Evolutionary conservation across 2,113 vertebrate species (phyloP).

Genomic region (Cinclus mexicanus): DNA sequence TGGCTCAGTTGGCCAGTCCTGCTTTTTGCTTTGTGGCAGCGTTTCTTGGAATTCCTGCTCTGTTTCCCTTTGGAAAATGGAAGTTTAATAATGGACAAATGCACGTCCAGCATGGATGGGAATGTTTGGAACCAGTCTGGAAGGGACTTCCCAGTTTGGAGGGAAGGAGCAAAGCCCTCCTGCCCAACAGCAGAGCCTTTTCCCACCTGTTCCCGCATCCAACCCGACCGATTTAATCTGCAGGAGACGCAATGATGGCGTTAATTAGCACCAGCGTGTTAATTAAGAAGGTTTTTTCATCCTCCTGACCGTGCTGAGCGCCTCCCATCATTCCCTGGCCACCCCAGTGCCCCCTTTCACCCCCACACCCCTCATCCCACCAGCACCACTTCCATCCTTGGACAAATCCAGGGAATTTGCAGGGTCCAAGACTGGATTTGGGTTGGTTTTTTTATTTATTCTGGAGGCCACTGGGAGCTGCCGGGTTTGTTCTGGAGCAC

Average conservation of each 20-base stretch:
- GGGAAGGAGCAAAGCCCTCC: not conserved
- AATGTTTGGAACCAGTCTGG: accelerated
- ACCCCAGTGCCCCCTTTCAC: not conserved
- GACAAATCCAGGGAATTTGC: not conserved
- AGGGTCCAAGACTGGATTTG: accelerated
- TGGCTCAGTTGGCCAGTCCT: not conserved
- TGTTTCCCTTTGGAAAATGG: not conserved
- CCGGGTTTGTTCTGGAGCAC: not conserved
- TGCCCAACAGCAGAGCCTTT: not conserved
- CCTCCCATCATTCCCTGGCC: accelerated
- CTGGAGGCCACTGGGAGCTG: accelerated
- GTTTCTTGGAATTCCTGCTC: not conserved
- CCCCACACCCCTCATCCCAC: not conserved
- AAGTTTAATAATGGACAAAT: accelerated
- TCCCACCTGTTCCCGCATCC: not conserved
- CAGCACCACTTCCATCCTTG: not conserved
- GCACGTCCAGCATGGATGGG: accelerated
- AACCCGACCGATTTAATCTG: too few species aligned
- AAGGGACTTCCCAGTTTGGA: too few species aligned
- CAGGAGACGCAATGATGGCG: not conserved
- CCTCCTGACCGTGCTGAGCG: not conserved
- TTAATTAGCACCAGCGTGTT: not conserved
- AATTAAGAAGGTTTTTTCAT: not conserved
- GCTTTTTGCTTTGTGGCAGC: not conserved
- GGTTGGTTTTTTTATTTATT: not conserved